Base-by-base conservation (phyloP, 2,113 vertebrate genomes). In the Plotosus lineatus region DNA sequence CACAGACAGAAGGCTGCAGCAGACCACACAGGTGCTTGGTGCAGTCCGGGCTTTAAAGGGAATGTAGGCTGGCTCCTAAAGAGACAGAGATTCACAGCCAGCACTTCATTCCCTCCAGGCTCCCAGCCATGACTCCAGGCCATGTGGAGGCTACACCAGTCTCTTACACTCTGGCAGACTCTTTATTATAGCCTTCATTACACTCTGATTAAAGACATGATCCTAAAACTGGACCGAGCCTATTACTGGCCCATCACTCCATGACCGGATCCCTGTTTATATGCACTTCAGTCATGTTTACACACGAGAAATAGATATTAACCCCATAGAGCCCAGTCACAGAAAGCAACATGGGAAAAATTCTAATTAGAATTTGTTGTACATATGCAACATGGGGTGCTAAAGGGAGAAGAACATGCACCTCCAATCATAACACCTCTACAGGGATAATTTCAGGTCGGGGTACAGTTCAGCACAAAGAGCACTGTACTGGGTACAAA, bases 11-110 rank as follows among this genome's bases (percentile, higher is more conserved):
- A 46, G 58, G 50, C 50, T 51, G 69, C 79, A 73, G 77, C 42
- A 75, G 77, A 51, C 28, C 74, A 65, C 78, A 71, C 86, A 87
- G 86, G 88, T 88, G 88, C 80, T 51, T 63, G 48, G 56, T 31
- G 31, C 60, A 60, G 55, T 63, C 23, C 46, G 71, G 71, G 46
- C 73, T 82, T 82, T 82, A 80, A 51, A 68, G 50, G 60, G 75
- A n/a, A 58, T 82, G 9, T 11, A 48, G 79, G 77, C 79, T 33
- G 48, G 50, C 40, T 72, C 78, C 83, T 68, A 83, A 77, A 81
- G 55, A 77, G 74, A 65, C 84, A 82, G 75, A 66, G 60, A 40
- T 42, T 68, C 28, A 63, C 73, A 60, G 36, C 19, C 51, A 66
- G 58, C 28, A 38, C 53, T 33, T n/a, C 33, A 40, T 78, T 33